A percentile compares a stretch with the other conserved stretches of the same genome.
These are phyloP conservation scores for Bubo scandiacus DNA, from an alignment of 2,113 vertebrate genomes.

Conservation along the genomic window DNA sequence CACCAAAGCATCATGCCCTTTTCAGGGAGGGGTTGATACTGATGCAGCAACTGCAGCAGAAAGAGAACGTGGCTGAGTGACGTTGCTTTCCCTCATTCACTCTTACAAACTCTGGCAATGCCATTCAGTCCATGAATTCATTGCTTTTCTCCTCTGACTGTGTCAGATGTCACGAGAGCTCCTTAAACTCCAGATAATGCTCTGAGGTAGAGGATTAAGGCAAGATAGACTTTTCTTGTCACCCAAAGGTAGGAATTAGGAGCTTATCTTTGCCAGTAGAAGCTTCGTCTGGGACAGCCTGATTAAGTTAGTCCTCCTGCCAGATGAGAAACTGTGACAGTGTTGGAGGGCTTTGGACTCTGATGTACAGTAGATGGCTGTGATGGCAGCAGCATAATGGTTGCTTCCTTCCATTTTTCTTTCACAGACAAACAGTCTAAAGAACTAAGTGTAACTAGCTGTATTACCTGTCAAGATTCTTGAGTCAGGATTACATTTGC, in stretches of 20 bases:
- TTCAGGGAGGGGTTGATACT: rapidly evolving
- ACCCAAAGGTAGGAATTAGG: not conserved
- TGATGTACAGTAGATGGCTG: not conserved
- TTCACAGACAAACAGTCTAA: not conserved
- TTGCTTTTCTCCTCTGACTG: not conserved
- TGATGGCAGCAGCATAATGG: not conserved
- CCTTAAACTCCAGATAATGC: not conserved
- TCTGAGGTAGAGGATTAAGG: conserved; percentile 4
- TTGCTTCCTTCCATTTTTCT: not conserved
- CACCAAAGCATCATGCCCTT: not conserved
- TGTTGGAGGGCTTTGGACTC: not conserved
- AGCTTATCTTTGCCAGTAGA: not conserved
- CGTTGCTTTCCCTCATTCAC: not conserved
- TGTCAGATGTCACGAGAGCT: not conserved
- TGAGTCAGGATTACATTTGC: not conserved
- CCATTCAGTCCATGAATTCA: not conserved
- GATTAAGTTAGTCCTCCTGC: not conserved
- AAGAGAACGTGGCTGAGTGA: not conserved
- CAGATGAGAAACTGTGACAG: not conserved
- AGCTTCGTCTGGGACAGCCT: not conserved
- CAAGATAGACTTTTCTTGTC: not conserved
- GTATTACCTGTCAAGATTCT: not conserved
- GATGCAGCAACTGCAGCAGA: not conserved
- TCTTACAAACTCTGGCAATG: not conserved
- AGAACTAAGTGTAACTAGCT: not conserved